phyloP scores from a whole-genome alignment of 2,888 invertebrate genomes.

The Limnephilus marmoratus region DNA sequence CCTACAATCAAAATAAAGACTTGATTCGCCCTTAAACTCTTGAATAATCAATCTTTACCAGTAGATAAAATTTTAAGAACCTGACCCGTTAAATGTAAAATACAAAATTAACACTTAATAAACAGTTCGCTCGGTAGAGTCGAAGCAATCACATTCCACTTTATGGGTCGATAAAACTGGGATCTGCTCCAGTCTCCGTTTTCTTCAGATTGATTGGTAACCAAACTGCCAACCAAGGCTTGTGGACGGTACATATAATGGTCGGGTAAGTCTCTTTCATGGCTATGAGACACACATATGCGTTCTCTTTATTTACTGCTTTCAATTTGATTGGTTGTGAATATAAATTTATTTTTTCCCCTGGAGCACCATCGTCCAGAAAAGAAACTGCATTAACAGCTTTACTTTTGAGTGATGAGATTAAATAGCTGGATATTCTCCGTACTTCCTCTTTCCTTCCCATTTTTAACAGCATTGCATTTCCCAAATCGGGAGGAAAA shows the following conservation, averaged over 20 bases:
- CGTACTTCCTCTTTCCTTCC: too few species aligned
- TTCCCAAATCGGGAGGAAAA: too few species aligned
- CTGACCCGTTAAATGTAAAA: slow-evolving; percentile 14
- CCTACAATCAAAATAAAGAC: not conserved
- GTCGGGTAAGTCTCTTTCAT: not conserved
- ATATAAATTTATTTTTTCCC: too few species aligned
- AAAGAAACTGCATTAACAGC: too few species aligned
- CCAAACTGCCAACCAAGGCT: not conserved
- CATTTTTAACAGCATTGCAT: too few species aligned
- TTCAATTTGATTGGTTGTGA: not conserved
- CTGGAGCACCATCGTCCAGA: too few species aligned
- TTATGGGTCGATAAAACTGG: slow-evolving; percentile 6
- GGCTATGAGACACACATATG: not conserved
- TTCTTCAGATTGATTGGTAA: slow-evolving; percentile 28
- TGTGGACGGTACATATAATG: not conserved
- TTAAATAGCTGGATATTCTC: too few species aligned
- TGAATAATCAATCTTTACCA: not conserved
- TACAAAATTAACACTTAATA: slow-evolving; percentile 40
- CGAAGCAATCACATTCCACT: not conserved
- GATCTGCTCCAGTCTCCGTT: not conserved
- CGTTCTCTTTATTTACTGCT: not conserved
- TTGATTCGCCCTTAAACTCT: not conserved
- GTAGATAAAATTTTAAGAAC: slow-evolving; percentile 5
- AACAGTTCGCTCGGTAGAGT: slow-evolving; percentile 5
- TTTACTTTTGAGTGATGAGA: too few species aligned